Conservation (phyloP, 2,888 invertebrate species). For the Temnothorax rugatulus region DNA sequence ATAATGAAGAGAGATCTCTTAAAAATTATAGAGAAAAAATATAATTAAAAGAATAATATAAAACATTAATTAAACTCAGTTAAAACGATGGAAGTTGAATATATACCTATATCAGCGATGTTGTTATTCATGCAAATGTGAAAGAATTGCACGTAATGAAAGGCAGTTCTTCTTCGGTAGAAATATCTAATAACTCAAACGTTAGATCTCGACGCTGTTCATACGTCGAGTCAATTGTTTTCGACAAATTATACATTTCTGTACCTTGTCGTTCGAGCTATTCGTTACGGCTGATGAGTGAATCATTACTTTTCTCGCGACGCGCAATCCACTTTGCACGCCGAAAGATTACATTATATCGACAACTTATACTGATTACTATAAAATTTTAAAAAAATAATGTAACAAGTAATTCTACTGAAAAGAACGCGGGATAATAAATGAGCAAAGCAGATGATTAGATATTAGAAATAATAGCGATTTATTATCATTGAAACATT, state of each 20-base stretch:
- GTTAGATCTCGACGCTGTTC: background rate
- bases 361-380: too few species aligned
- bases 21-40: slow-evolving; percentile 10
- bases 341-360: too few species aligned
- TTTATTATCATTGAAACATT: too few species aligned
- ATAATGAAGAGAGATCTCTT: background rate
- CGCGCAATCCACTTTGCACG: slow-evolving; percentile 7
- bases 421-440: too few species aligned
- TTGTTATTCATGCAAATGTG: background rate
- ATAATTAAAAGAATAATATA: slow-evolving; percentile 24
- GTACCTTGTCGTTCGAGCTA: background rate
- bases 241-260: background rate
- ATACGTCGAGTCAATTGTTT: background rate
- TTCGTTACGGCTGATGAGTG: background rate
- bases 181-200: background rate
- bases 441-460: too few species aligned
- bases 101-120: background rate
- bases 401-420: too few species aligned
- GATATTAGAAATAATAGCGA: too few species aligned
- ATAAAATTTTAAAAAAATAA: too few species aligned
- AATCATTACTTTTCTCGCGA: background rate
- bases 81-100: background rate
- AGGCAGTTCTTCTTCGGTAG: background rate
- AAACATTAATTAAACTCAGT: background rate
- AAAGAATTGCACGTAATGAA: background rate